Conservation (phyloP, 2,797 vertebrate genomes). For the Uromys caudimaculatus region DNA sequence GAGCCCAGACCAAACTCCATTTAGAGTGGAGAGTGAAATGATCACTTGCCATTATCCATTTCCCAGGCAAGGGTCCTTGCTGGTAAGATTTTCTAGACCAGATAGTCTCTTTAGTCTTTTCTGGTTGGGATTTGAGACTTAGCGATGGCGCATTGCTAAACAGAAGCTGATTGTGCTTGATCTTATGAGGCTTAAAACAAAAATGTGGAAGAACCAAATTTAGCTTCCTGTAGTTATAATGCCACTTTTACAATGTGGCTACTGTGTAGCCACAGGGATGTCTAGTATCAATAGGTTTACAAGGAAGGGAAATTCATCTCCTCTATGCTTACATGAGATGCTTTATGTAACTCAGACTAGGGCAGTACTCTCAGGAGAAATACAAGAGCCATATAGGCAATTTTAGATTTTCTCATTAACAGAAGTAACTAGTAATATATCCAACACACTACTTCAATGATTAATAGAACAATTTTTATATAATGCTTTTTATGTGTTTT, state of each 20-base stretch:
- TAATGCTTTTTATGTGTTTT: not conserved
- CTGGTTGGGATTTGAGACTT: not conserved
- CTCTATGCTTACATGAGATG: fast-evolving
- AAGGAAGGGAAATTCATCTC: not conserved
- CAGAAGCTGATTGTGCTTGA: not conserved
- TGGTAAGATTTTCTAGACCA: not conserved
- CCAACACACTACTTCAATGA: conserved; percentile 2
- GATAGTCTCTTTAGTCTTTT: not conserved
- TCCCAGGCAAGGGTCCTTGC: not conserved
- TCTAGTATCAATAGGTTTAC: not conserved
- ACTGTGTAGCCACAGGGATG: not conserved
- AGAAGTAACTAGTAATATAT: conserved; percentile 5
- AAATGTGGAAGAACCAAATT: not conserved
- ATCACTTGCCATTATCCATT: not conserved
- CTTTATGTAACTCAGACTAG: not conserved
- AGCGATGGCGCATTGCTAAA: not conserved
- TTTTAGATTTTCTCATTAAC: not conserved
- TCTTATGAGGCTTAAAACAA: not conserved
- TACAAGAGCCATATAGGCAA: not conserved
- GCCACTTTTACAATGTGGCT: not conserved
- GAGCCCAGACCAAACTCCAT: not conserved
- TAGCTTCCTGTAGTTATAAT: not conserved
- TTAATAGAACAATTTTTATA: conserved; percentile 4
- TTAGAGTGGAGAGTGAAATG: not conserved
- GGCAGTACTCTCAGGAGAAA: not conserved